Conservation (phyloP, 1,140 invertebrate species). For the Drosophila azteca region DNA sequence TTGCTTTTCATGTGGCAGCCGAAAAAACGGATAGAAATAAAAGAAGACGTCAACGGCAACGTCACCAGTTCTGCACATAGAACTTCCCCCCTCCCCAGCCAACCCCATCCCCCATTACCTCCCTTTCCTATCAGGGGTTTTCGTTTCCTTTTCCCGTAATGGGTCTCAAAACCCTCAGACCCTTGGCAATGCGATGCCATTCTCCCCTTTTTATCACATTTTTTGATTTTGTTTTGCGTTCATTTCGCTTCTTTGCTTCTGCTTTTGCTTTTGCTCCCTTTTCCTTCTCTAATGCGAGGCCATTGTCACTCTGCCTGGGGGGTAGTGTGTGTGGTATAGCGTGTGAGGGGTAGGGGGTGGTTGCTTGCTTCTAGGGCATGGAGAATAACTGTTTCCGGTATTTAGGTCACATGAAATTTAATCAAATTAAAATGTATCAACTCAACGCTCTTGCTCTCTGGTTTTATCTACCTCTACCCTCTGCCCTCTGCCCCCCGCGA, state of each 20-base stretch:
- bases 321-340: slow-evolving; percentile 10
- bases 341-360: slow-evolving; percentile 15
- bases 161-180: background rate
- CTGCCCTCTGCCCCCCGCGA: slow-evolving; percentile 19
- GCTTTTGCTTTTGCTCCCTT: slow-evolving; percentile 19
- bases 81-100: background rate
- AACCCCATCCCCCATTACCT: background rate
- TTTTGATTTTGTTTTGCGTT: slow-evolving; percentile 56
- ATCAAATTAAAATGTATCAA: slow-evolving; percentile 81
- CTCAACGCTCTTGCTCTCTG: slow-evolving; percentile 42
- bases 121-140: background rate
- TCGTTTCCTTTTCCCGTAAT: background rate
- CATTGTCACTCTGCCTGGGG: slow-evolving; percentile 60
- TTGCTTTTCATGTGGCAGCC: slow-evolving; percentile 70
- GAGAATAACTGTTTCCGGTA: slow-evolving; percentile 81
- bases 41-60: slow-evolving; percentile 66
- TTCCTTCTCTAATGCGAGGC: slow-evolving; percentile 59
- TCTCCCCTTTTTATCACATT: slow-evolving; percentile 40
- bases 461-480: background rate
- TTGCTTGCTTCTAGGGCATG: slow-evolving; percentile 68
- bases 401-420: slow-evolving; percentile 83
- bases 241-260: slow-evolving; percentile 36
- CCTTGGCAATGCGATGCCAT: background rate
- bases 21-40: slow-evolving; percentile 40
- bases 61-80: slow-evolving; percentile 49